These are phyloP conservation scores for Acropternis orthonyx DNA, from an alignment of 2,797 vertebrate species.

Conservation along the genomic window DNA sequence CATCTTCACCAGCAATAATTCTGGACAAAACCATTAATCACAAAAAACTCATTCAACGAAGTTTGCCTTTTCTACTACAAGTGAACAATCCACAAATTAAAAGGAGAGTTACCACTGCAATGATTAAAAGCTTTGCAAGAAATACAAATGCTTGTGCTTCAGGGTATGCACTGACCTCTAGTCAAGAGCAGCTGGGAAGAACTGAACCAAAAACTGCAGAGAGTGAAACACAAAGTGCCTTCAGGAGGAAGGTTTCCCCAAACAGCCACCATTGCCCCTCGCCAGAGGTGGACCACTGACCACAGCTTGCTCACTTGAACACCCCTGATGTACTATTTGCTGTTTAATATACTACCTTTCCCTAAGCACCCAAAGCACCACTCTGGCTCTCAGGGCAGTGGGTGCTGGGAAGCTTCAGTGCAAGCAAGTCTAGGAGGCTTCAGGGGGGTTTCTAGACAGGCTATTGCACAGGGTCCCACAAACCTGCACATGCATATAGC, in stretches of 20 bases:
- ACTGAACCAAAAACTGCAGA: not conserved
- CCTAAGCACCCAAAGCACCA: not conserved
- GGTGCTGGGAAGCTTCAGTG: not conserved
- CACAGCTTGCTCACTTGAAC: not conserved
- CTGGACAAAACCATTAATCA: conserved; percentile 3
- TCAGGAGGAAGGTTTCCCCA: not conserved
- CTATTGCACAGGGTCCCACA: not conserved
- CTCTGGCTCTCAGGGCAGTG: too few species aligned
- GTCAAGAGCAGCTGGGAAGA: not conserved
- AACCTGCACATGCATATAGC: not conserved
- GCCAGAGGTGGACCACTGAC: fast-evolving
- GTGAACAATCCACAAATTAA: conserved; percentile 11
- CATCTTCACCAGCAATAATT: not conserved
- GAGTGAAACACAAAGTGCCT: not conserved
- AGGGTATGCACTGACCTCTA: not conserved
- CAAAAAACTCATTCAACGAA: not conserved
- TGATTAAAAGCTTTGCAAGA: conserved; percentile 14
- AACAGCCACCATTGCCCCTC: not conserved
- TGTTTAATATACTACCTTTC: fast-evolving
- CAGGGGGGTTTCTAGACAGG: not conserved
- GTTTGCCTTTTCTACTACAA: not conserved
- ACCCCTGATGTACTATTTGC: too few species aligned
- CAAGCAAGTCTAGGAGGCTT: not conserved
- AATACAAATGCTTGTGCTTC: not conserved
- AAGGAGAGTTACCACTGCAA: not conserved